Percentiles rank a stretch among this genome's conserved stretches.
phyloP scores from a whole-genome alignment of 2,888 invertebrate genomes.

The Linnaemya tessellans region DNA sequence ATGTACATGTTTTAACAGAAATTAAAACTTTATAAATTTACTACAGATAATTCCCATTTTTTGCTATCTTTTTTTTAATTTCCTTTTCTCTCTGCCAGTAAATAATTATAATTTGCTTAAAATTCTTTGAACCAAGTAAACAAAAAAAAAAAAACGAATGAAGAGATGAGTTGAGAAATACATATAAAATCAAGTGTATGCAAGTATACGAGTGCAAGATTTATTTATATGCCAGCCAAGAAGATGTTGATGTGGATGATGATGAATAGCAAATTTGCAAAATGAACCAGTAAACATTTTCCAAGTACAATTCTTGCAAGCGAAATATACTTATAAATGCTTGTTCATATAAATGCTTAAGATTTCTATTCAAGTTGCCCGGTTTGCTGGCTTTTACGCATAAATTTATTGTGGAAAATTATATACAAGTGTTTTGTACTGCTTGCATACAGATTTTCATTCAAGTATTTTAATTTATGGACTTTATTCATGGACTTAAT shows the following conservation, averaged over 20 bases:
- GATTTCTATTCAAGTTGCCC: background rate
- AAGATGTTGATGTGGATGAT: constrained; percentile 14
- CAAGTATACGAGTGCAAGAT: background rate
- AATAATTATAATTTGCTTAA: constrained; percentile 10
- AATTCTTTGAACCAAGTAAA: background rate
- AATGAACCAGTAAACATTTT: constrained; percentile 11
- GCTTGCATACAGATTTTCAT: constrained; percentile 2
- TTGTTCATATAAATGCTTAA: background rate
- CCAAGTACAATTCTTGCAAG: background rate
- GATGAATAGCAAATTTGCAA: constrained; percentile 21
- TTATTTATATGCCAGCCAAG: constrained; percentile 2
- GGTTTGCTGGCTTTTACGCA: background rate
- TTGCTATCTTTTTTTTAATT: background rate
- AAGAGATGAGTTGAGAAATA: background rate
- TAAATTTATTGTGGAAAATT: constrained; percentile 5
- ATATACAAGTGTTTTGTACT: constrained; percentile 7
- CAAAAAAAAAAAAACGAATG: background rate
- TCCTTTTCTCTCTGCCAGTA: constrained; percentile 1
- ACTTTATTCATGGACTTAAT: constrained; percentile 41
- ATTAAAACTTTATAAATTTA: background rate
- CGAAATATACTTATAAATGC: background rate
- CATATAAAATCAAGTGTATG: constrained; percentile 3
- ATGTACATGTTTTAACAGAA: no score
- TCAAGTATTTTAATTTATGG: constrained; percentile 33
- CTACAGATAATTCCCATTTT: background rate